Evolutionary conservation across 2,888 invertebrate genomes (phyloP).

Genomic region (Tachina grossa): DNA sequence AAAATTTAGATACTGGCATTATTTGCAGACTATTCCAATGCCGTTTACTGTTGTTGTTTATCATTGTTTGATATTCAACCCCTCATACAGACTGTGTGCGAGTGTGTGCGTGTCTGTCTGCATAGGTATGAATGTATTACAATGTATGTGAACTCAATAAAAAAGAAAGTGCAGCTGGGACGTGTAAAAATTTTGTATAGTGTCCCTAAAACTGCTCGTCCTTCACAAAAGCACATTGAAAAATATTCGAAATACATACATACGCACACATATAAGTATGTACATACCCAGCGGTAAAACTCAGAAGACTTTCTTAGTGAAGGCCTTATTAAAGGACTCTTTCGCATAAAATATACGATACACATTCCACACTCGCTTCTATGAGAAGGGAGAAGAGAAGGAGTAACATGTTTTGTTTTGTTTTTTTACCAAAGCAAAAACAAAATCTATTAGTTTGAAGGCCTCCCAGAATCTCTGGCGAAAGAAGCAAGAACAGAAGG

Average conservation of each 20-base stretch:
- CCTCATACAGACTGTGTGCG: conserved; percentile 31
- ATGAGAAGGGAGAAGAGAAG: too few species aligned
- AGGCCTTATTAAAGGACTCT: too few species aligned
- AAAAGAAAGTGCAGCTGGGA: conserved; percentile 63
- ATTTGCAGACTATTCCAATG: conserved; percentile 62
- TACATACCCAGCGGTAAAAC: too few species aligned
- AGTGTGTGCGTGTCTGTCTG: not conserved
- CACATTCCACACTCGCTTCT: too few species aligned
- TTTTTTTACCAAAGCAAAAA: too few species aligned
- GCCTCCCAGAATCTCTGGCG: too few species aligned
- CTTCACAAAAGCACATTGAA: conserved; percentile 13
- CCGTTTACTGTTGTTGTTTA: conserved; percentile 51
- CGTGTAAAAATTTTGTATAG: conserved; percentile 46
- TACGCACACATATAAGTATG: not conserved
- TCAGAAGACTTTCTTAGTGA: too few species aligned
- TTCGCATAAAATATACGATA: too few species aligned
- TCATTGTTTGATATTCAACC: conserved; percentile 59
- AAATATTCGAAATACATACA: not conserved
- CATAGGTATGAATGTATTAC: not conserved
- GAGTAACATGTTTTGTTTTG: too few species aligned
- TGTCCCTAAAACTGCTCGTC: conserved; percentile 44
- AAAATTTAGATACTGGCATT: conserved; percentile 44
- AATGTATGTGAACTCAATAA: conserved; percentile 27
- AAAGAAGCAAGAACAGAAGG: too few species aligned
- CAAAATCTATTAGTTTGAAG: too few species aligned